Percentiles rank a stretch among this genome's conserved stretches.
phyloP scores from a whole-genome alignment of 2,888 invertebrate species.

The Axea sp. region DNA sequence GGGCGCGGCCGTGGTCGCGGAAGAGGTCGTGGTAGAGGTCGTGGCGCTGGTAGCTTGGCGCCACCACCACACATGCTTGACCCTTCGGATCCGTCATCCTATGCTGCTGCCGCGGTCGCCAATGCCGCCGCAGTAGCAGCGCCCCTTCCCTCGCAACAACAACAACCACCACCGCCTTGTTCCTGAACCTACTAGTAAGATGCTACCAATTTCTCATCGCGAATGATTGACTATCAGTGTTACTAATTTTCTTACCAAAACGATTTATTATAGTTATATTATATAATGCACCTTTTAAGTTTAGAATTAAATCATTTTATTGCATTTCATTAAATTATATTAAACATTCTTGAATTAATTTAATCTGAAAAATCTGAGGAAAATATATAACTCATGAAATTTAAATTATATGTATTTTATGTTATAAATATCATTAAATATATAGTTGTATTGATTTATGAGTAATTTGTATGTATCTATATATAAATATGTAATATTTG shows the following conservation, averaged over 20 bases:
- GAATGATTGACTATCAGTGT: slow-evolving; percentile 17
- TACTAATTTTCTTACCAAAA: not conserved
- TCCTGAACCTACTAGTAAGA: slow-evolving; percentile 67
- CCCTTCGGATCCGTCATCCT: slow-evolving; percentile 76
- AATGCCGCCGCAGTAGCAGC: slow-evolving; percentile 73
- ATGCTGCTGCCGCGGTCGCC: slow-evolving; percentile 73
- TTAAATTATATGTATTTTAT: too few species aligned
- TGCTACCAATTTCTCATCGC: slow-evolving; percentile 56
- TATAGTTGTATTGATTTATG: too few species aligned
- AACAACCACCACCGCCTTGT: slow-evolving; percentile 76
- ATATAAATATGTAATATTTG: too few species aligned
- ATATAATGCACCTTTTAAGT: too few species aligned
- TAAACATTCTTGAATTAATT: too few species aligned
- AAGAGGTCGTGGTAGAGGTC: slow-evolving; percentile 88
- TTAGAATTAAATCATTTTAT: not conserved
- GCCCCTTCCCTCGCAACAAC: slow-evolving; percentile 78
- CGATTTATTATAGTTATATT: not conserved
- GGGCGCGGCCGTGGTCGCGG: slow-evolving; percentile 87
- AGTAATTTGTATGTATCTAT: too few species aligned
- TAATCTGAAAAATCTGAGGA: too few species aligned
- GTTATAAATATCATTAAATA: too few species aligned
- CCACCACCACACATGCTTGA: slow-evolving; percentile 76
- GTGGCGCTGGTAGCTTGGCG: slow-evolving; percentile 81
- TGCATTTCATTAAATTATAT: too few species aligned
- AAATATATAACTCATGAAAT: too few species aligned